phyloP scores from a whole-genome alignment of 2,113 vertebrate genomes.

The Chrysemys picta region DNA sequence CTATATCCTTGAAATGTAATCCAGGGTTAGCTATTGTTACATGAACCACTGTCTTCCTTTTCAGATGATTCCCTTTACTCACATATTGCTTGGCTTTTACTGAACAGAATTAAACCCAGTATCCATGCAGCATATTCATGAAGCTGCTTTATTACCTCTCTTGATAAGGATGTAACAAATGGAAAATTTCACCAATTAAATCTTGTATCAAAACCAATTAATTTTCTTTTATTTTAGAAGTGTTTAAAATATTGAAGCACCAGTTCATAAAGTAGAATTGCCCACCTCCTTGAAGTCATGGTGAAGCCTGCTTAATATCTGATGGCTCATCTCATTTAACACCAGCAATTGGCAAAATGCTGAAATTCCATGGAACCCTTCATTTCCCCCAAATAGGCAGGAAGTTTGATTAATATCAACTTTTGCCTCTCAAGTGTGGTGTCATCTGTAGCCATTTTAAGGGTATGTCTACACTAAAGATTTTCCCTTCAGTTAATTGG shows the following conservation, averaged over 20 bases:
- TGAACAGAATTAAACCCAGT: not conserved
- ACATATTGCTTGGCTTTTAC: not conserved
- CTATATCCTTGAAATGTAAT: not conserved
- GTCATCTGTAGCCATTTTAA: not conserved
- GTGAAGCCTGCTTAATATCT: not conserved
- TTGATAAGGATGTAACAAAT: not conserved
- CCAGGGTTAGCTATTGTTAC: not conserved
- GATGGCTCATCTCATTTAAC: not conserved
- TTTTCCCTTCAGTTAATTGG: not conserved
- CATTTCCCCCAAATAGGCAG: not conserved
- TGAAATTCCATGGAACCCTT: not conserved
- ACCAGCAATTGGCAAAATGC: not conserved
- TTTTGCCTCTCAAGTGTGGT: not conserved
- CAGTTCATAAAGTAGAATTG: not conserved
- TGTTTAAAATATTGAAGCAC: not conserved
- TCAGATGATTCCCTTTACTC: not conserved
- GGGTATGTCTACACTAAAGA: not conserved
- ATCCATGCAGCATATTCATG: not conserved
- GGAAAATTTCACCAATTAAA: not conserved
- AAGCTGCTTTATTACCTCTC: fast-evolving
- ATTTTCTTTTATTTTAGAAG: not conserved
- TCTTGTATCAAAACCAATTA: not conserved
- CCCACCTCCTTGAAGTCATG: not conserved
- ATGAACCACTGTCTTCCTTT: not conserved
- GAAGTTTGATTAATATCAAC: not conserved